phyloP scores from a whole-genome alignment of 2,113 vertebrate genomes.

The Telmatochromis brichardi region DNA sequence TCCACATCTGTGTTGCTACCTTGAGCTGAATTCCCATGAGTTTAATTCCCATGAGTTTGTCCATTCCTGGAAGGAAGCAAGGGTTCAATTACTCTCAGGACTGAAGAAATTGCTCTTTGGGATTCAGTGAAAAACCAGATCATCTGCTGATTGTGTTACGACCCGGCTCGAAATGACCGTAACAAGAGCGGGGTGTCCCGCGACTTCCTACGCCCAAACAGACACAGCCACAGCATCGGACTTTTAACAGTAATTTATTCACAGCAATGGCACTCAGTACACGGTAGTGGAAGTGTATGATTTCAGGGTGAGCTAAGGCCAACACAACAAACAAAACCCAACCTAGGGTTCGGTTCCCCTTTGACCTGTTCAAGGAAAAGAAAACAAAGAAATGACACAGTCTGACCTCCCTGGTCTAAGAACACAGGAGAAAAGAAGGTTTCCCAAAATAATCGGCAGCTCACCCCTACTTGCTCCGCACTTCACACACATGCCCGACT shows the following conservation, averaged over 20 bases:
- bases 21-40: constrained; percentile 10
- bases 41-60: neutral
- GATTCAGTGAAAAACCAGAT: constrained; percentile 1
- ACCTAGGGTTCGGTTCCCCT: neutral
- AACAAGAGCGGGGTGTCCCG: neutral
- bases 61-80: constrained; percentile 3
- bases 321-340: neutral
- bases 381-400: neutral
- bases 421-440: accelerated
- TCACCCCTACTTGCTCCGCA: neutral
- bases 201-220: neutral
- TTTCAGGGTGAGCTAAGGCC: neutral
- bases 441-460: neutral
- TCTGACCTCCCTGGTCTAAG: neutral
- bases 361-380: neutral
- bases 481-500: neutral
- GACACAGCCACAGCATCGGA: neutral
- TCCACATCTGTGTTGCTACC: constrained; percentile 28
- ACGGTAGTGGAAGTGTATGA: neutral
- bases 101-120: neutral
- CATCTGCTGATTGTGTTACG: neutral
- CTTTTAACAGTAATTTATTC: neutral
- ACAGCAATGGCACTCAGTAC: neutral
- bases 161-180: neutral
- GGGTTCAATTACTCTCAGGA: constrained; percentile 1